Evolutionary conservation across 2,888 invertebrate genomes (phyloP).

Genomic region (Nudaria mundana): DNA sequence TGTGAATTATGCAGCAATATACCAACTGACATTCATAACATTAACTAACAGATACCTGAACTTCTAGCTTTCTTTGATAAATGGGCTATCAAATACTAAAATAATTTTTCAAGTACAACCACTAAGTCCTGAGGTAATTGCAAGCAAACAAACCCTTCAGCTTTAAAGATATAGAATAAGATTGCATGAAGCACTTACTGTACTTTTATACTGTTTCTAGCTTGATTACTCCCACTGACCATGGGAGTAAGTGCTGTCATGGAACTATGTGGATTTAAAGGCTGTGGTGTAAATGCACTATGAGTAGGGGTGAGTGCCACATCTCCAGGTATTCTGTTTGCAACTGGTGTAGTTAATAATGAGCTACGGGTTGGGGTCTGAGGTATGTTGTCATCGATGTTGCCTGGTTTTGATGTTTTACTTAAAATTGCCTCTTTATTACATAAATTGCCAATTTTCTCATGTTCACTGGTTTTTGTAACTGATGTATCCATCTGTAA

Average conservation of each 20-base stretch:
- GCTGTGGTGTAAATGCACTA: slow-evolving; percentile 58
- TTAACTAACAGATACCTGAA: too few species aligned
- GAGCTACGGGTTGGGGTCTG: slow-evolving; percentile 15
- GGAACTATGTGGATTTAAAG: slow-evolving; percentile 77
- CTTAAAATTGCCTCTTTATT: slow-evolving; percentile 12
- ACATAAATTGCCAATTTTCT: neutral
- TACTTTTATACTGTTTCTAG: slow-evolving; percentile 81
- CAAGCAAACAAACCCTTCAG: too few species aligned
- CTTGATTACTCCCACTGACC: slow-evolving; percentile 78
- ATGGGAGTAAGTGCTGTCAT: slow-evolving; percentile 77
- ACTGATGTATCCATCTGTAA: slow-evolving; percentile 14
- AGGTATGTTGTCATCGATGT: neutral
- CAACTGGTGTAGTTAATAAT: slow-evolving; percentile 21
- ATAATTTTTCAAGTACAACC: too few species aligned
- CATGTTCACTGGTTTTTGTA: slow-evolving; percentile 3
- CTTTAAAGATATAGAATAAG: too few species aligned
- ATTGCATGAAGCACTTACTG: slow-evolving; percentile 80
- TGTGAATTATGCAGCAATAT: too few species aligned
- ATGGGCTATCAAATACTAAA: too few species aligned
- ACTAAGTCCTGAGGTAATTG: too few species aligned
- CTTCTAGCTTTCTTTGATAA: too few species aligned
- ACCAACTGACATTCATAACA: too few species aligned
- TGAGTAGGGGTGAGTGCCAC: slow-evolving; percentile 68
- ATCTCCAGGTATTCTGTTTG: slow-evolving; percentile 51
- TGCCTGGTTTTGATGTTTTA: slow-evolving; percentile 6